Conservation (phyloP, 2,888 invertebrate species). For the Clivina fossor region DNA sequence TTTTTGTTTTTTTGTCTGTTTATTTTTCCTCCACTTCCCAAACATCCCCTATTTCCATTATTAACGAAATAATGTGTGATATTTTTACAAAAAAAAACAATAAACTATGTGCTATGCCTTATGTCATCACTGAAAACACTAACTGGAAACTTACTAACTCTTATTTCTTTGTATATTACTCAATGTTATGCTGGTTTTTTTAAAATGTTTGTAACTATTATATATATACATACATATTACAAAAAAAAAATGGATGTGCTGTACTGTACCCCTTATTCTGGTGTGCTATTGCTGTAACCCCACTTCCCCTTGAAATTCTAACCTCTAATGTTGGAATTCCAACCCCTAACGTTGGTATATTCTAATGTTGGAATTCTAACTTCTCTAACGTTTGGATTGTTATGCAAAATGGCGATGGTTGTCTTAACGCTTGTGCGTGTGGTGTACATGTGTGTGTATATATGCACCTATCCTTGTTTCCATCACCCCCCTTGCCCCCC, state of each 20-base stretch:
- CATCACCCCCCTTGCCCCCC: conserved; percentile 9
- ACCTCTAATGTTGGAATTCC: no score
- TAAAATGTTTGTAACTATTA: conserved; percentile 22
- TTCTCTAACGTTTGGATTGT: no score
- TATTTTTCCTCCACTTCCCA: conserved; percentile 37
- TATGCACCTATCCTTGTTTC: conserved; percentile 21
- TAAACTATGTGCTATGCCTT: conserved; percentile 24
- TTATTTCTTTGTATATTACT: conserved; percentile 23
- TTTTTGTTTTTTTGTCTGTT: conserved; percentile 50
- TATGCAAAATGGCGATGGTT: not conserved
- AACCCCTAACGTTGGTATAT: no score
- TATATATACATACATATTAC: no score
- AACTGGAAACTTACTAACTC: conserved; percentile 31
- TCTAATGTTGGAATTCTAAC: no score
- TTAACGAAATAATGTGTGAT: conserved; percentile 9
- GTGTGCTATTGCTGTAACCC: conserved; percentile 23
- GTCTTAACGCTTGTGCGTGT: conserved; percentile 18
- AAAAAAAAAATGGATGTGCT: conserved; percentile 33
- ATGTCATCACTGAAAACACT: conserved; percentile 33
- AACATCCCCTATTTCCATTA: conserved; percentile 35
- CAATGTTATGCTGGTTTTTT: conserved; percentile 23
- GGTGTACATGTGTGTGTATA: conserved; percentile 9
- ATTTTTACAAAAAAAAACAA: conserved; percentile 20
- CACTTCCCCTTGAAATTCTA: no score
- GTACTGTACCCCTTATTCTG: conserved; percentile 18